A percentile compares a stretch with the other conserved stretches of the same genome.
Conservation (phyloP, 1,140 invertebrate genomes). For the Scaptomyza hsui region DNA sequence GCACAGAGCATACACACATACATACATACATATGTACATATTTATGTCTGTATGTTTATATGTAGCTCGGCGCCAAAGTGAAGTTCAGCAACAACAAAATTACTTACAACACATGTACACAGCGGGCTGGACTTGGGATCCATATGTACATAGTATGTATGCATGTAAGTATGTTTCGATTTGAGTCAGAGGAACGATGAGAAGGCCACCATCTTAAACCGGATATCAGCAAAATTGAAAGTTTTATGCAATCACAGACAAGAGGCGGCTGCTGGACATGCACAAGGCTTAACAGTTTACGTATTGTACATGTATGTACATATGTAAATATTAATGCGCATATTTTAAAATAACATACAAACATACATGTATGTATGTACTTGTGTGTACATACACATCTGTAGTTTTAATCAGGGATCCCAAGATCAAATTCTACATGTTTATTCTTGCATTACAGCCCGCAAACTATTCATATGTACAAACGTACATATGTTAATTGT, state of each 20-base stretch:
- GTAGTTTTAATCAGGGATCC: neutral
- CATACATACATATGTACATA: neutral
- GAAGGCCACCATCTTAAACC: constrained; percentile 57
- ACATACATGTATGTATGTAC: neutral
- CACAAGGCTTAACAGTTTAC: neutral
- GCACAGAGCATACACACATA: constrained; percentile 9
- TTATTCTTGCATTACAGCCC: neutral
- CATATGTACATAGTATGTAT: no score
- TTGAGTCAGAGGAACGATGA: constrained; percentile 16
- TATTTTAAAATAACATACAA: neutral
- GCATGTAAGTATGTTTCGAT: neutral
- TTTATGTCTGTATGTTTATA: neutral
- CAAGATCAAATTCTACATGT: neutral
- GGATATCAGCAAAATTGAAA: constrained; percentile 78
- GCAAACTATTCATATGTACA: neutral
- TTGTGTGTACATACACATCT: no score
- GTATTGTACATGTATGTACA: neutral
- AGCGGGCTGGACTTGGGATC: neutral
- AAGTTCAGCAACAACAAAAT: neutral
- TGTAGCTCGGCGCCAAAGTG: neutral
- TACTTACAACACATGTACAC: neutral
- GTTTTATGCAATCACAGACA: constrained; percentile 56
- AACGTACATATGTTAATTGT: neutral
- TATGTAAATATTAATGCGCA: neutral
- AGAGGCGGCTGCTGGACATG: constrained; percentile 1